phyloP scores from a whole-genome alignment of 2,888 invertebrate species.

The Polydesmus complanatus region DNA sequence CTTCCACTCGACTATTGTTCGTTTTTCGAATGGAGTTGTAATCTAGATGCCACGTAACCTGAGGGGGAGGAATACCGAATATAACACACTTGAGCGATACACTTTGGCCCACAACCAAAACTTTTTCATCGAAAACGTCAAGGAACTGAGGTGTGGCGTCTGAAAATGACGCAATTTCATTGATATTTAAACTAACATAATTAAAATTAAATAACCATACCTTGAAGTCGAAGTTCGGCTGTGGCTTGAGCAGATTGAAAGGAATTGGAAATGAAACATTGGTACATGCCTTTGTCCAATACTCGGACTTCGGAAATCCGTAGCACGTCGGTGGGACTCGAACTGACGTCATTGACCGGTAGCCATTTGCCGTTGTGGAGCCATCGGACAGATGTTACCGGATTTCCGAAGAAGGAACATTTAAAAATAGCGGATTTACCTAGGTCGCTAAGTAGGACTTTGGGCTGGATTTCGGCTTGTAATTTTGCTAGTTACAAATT shows the following conservation, averaged over 20 bases:
- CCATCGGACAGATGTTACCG: slow-evolving; percentile 63
- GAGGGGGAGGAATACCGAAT: slow-evolving; percentile 30
- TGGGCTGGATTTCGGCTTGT: slow-evolving; percentile 51
- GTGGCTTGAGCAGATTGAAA: slow-evolving; percentile 42
- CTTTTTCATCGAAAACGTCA: slow-evolving; percentile 63
- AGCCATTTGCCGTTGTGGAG: slow-evolving; percentile 51
- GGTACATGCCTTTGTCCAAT: slow-evolving; percentile 53
- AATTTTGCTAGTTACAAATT: slow-evolving; percentile 46
- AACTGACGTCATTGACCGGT: slow-evolving; percentile 32
- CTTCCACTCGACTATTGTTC: slow-evolving; percentile 42
- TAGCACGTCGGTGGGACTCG: slow-evolving; percentile 9
- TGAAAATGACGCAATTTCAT: slow-evolving; percentile 30
- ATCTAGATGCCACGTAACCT: slow-evolving; percentile 26
- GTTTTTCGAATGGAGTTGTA: slow-evolving; percentile 34
- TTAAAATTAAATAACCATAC: slow-evolving; percentile 32
- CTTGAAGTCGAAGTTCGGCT: slow-evolving; percentile 34
- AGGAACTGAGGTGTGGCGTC: slow-evolving; percentile 59
- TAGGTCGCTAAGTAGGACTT: slow-evolving; percentile 56
- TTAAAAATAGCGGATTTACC: slow-evolving; percentile 72
- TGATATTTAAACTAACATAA: not conserved
- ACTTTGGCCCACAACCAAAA: slow-evolving; percentile 57
- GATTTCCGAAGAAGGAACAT: slow-evolving; percentile 74
- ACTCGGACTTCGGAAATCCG: slow-evolving; percentile 38
- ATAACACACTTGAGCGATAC: slow-evolving; percentile 53
- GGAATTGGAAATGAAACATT: slow-evolving; percentile 42